phyloP scores from a whole-genome alignment of 2,797 vertebrate species.

The Falco concolor region DNA sequence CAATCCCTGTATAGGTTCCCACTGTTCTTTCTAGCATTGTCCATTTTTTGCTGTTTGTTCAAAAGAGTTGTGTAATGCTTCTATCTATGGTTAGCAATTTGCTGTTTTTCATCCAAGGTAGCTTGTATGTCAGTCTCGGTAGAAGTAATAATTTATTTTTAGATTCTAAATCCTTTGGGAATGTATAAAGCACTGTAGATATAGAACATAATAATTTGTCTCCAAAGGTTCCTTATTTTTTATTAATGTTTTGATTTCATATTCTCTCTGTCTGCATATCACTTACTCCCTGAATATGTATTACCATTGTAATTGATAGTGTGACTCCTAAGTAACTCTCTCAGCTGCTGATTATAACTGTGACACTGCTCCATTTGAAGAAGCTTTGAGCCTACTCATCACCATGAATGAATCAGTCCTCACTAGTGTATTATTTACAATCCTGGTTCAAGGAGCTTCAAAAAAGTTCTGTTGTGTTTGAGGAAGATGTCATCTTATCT shows the following conservation, averaged over 20 bases:
- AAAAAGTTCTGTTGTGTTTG: background rate
- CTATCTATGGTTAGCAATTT: background rate
- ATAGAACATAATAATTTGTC: constrained; percentile 31
- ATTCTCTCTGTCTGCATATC: constrained; percentile 31
- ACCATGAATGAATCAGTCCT: background rate
- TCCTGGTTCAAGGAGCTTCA: background rate
- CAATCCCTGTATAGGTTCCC: background rate
- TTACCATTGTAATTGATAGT: constrained; percentile 25
- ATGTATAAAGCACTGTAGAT: background rate
- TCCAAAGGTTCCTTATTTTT: constrained; percentile 43
- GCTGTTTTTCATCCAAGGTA: constrained; percentile 21
- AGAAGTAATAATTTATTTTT: constrained; percentile 21
- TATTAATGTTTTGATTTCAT: constrained; percentile 53
- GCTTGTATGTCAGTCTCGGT: background rate
- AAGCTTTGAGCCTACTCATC: constrained; percentile 32
- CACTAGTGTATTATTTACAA: constrained; percentile 15
- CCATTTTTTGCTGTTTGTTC: background rate
- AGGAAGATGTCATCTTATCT: background rate
- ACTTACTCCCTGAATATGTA: constrained; percentile 30
- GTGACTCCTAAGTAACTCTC: constrained; percentile 17
- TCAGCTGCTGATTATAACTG: constrained; percentile 32
- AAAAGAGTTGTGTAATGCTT: background rate
- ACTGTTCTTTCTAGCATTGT: background rate
- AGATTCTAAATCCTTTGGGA: background rate
- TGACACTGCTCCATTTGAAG: background rate